phyloP scores from a whole-genome alignment of 2,888 invertebrate species.

The Plemyria rubiginata region DNA sequence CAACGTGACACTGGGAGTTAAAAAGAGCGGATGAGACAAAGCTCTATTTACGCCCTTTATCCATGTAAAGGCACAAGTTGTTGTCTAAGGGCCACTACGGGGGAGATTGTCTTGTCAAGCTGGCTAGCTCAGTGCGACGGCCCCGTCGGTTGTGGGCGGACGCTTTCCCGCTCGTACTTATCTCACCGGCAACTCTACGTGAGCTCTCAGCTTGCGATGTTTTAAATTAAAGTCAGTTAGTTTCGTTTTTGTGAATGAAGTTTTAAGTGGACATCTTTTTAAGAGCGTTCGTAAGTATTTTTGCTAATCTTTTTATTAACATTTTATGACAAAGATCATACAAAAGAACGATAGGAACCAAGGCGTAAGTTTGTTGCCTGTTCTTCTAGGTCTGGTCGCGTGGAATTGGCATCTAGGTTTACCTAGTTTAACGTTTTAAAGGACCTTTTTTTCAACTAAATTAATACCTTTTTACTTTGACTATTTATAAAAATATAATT shows the following conservation, averaged over 20 bases:
- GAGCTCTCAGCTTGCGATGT: constrained; percentile 18
- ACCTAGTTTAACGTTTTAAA: too few relatives aligned
- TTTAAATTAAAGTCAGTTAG: constrained; percentile 23
- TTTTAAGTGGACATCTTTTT: constrained; percentile 52
- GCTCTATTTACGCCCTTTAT: constrained; percentile 69
- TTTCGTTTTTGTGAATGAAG: constrained; percentile 41
- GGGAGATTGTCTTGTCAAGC: constrained; percentile 82
- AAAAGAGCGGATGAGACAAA: constrained; percentile 69
- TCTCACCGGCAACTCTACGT: constrained; percentile 56
- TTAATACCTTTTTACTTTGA: too few relatives aligned
- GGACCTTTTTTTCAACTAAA: too few relatives aligned
- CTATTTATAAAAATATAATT: too few relatives aligned
- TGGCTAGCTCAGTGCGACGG: constrained; percentile 72
- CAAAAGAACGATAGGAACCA: too few relatives aligned
- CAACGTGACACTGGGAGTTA: constrained; percentile 53
- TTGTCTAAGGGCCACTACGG: constrained; percentile 75
- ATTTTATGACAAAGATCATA: background rate
- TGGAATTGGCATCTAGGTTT: too few relatives aligned
- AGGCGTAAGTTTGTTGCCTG: too few relatives aligned
- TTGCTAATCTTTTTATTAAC: background rate
- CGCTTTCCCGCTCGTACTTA: constrained; percentile 65
- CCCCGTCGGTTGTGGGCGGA: constrained; percentile 71
- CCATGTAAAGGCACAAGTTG: constrained; percentile 77
- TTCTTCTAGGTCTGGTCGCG: too few relatives aligned
- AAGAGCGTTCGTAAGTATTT: constrained; percentile 66